Percentiles rank a stretch among this genome's conserved stretches.
phyloP scores from a whole-genome alignment of 2,113 vertebrate genomes.

The Saccopteryx bilineata region DNA sequence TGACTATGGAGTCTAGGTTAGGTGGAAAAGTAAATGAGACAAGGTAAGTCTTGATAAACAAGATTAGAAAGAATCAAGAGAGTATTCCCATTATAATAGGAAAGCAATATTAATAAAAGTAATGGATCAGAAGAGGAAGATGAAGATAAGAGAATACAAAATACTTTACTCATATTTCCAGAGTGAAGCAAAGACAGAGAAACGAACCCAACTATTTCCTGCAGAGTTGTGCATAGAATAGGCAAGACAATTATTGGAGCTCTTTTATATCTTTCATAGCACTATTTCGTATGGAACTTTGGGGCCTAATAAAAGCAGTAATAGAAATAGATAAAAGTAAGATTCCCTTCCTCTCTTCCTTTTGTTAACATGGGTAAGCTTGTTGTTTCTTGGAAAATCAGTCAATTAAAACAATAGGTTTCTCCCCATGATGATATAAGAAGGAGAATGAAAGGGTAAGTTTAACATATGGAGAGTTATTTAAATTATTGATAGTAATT shows the following conservation, averaged over 20 bases:
- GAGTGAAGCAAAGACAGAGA: background rate
- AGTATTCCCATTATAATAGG: background rate
- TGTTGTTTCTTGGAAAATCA: slow-evolving; percentile 47
- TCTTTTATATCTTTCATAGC: slow-evolving; percentile 10
- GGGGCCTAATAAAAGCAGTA: background rate
- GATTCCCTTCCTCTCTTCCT: background rate
- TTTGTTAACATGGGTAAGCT: background rate
- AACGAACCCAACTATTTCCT: background rate
- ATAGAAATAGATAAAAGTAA: background rate
- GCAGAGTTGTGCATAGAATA: background rate
- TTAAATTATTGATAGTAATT: background rate
- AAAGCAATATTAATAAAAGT: slow-evolving; percentile 29
- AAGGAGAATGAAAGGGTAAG: background rate
- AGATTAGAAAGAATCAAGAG: slow-evolving; percentile 23
- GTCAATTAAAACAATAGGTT: slow-evolving; percentile 1
- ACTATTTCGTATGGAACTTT: background rate
- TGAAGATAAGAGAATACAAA: slow-evolving; percentile 11
- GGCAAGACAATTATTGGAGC: background rate
- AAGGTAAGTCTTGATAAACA: background rate
- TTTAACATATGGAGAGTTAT: background rate
- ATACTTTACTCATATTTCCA: background rate
- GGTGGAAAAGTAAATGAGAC: background rate
- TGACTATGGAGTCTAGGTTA: background rate
- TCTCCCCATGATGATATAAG: slow-evolving; percentile 23
- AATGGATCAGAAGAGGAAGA: background rate